Conservation (phyloP, 2,888 invertebrate genomes). For the Chalcosyrphus nemorum region DNA sequence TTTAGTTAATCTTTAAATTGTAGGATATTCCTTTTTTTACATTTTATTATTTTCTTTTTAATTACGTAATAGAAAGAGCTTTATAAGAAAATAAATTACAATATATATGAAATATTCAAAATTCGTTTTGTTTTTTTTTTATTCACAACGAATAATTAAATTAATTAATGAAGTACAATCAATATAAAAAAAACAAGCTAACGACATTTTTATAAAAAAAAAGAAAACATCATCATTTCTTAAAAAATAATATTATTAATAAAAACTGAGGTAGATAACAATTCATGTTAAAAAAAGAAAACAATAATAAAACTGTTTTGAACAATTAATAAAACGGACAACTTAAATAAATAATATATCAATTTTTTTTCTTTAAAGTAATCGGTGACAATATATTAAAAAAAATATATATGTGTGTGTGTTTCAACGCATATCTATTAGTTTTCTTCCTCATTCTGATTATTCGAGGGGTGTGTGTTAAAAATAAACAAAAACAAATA, state of each 20-base stretch:
- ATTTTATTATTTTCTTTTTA: not conserved
- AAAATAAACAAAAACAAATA: conserved; percentile 24
- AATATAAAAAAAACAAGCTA: conserved; percentile 44
- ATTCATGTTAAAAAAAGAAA: conserved; percentile 44
- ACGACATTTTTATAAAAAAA: conserved; percentile 28
- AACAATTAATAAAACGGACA: conserved; percentile 53
- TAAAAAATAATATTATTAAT: conserved; percentile 22
- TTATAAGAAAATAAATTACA: not conserved
- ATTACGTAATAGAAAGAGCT: not conserved
- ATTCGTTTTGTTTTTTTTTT: not conserved
- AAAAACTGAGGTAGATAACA: conserved; percentile 73
- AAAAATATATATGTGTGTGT: too few species aligned
- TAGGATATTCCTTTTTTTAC: conserved; percentile 14
- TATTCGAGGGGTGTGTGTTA: conserved; percentile 13
- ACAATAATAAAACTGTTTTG: conserved; percentile 43
- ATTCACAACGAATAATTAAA: conserved; percentile 11
- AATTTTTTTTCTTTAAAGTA: conserved; percentile 10
- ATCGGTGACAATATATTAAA: conserved; percentile 58
- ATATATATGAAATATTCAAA: conserved; percentile 18
- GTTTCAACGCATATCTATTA: conserved; percentile 27
- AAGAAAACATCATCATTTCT: conserved; percentile 39
- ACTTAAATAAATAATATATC: conserved; percentile 53
- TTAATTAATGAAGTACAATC: conserved; percentile 66
- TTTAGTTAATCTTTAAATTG: conserved; percentile 2
- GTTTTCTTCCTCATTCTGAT: conserved; percentile 14